phyloP scores from a whole-genome alignment of 1,140 invertebrate species.

The Adoxophyes honmai region DNA sequence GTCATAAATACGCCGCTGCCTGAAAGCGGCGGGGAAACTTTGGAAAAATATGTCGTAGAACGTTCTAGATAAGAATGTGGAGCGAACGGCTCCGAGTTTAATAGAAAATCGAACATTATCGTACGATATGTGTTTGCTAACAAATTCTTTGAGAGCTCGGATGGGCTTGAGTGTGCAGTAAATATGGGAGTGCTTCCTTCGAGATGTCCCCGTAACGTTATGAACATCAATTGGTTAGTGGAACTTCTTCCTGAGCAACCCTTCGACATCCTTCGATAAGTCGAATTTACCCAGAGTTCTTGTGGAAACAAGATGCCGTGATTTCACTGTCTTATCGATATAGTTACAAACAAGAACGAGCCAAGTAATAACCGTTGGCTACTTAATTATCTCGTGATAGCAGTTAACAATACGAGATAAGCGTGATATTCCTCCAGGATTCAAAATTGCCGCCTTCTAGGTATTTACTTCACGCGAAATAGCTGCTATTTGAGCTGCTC shows the following conservation, averaged over 20 bases:
- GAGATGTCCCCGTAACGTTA: not conserved
- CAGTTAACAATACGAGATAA: too few species aligned
- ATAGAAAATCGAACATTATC: slow-evolving; percentile 77
- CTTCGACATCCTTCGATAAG: not conserved
- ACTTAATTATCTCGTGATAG: too few species aligned
- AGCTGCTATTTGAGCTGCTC: too few species aligned
- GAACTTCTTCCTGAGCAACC: slow-evolving; percentile 10
- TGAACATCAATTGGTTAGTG: slow-evolving; percentile 4
- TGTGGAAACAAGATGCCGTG: too few species aligned
- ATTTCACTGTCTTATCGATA: too few species aligned
- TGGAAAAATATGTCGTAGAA: slow-evolving; percentile 75
- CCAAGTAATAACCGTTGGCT: too few species aligned
- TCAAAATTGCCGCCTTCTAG: too few species aligned
- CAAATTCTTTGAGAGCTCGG: slow-evolving; percentile 67
- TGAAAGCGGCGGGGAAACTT: slow-evolving; percentile 74
- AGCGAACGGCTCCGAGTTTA: slow-evolving; percentile 74
- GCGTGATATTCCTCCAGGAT: too few species aligned
- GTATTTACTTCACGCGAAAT: too few species aligned
- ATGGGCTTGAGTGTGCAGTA: slow-evolving; percentile 37
- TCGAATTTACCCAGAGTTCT: too few species aligned
- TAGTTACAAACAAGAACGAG: too few species aligned
- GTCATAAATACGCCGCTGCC: slow-evolving; percentile 74
- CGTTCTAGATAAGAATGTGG: slow-evolving; percentile 74
- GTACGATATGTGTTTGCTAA: slow-evolving; percentile 73
- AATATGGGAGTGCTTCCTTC: slow-evolving; percentile 19